phyloP scores from a whole-genome alignment of 1,140 invertebrate species.

The Drosophila bifasciata region DNA sequence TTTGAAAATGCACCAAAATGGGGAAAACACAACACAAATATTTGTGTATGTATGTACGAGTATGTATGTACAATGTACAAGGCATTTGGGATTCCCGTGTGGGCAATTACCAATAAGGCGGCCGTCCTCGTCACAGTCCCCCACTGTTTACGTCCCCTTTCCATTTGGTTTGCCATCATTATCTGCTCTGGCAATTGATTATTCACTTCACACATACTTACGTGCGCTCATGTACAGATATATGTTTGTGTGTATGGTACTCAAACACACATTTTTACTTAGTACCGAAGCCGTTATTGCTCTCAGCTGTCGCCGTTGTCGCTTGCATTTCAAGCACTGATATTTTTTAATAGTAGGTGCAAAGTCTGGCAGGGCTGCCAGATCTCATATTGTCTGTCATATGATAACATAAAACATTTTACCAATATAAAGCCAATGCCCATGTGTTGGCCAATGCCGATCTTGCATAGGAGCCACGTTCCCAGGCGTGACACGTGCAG shows the following conservation, averaged over 20 bases:
- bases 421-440: too few species aligned
- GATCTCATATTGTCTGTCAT: too few species aligned
- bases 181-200: slow-evolving; percentile 68
- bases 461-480: too few species aligned
- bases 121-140: slow-evolving; percentile 19
- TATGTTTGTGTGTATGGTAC: slow-evolving; percentile 10
- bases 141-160: slow-evolving; percentile 1
- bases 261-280: too few species aligned
- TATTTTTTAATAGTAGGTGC: slow-evolving; percentile 12
- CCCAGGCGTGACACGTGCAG: too few species aligned
- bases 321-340: slow-evolving; percentile 25
- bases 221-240: slow-evolving; percentile 12
- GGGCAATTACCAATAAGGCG: slow-evolving; percentile 71
- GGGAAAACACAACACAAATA: slow-evolving; percentile 49
- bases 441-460: too few species aligned
- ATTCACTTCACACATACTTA: slow-evolving; percentile 60
- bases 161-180: slow-evolving; percentile 34
- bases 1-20: slow-evolving; percentile 36
- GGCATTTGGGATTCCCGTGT: slow-evolving; percentile 74
- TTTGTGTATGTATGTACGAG: slow-evolving; percentile 23
- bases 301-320: slow-evolving; percentile 9
- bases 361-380: slow-evolving; percentile 15
- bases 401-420: too few species aligned
- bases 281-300: slow-evolving; percentile 27
- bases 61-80: slow-evolving; percentile 45